Evolutionary conservation across 2,113 vertebrate species (phyloP).

Genomic region (Falco punctatus): DNA sequence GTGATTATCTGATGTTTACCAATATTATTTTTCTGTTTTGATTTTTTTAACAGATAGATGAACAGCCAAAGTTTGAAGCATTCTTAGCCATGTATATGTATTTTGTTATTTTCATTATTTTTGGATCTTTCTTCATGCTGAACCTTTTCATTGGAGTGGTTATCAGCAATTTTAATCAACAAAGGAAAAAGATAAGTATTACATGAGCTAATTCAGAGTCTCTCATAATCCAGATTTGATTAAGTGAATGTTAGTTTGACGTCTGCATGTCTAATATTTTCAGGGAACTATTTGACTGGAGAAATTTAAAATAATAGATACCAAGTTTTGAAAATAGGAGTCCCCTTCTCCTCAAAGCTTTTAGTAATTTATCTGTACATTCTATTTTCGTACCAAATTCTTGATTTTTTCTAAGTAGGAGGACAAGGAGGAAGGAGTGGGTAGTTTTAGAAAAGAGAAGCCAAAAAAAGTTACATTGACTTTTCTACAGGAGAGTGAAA

Average conservation of each 20-base stretch:
- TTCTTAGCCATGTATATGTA: constrained; percentile 86
- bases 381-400: neutral
- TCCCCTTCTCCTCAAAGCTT: neutral
- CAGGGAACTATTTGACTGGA: neutral
- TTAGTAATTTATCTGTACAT: neutral
- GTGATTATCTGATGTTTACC: neutral
- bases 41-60: constrained; percentile 67
- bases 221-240: neutral
- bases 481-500: neutral
- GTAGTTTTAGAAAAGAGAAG: neutral
- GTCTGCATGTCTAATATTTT: neutral
- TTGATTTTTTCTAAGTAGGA: neutral
- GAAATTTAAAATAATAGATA: neutral
- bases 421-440: neutral
- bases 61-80: constrained; percentile 84
- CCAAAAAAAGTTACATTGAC: neutral
- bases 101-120: constrained; percentile 95
- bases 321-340: neutral
- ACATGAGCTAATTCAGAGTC: neutral
- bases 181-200: constrained; percentile 98
- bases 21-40: neutral
- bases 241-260: neutral
- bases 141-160: constrained; percentile 98
- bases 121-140: constrained; percentile 97
- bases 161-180: constrained; percentile 98